Percentiles rank a stretch among this genome's conserved stretches.
phyloP scores from a whole-genome alignment of 2,113 vertebrate species.

The Lophotis ruficrista region DNA sequence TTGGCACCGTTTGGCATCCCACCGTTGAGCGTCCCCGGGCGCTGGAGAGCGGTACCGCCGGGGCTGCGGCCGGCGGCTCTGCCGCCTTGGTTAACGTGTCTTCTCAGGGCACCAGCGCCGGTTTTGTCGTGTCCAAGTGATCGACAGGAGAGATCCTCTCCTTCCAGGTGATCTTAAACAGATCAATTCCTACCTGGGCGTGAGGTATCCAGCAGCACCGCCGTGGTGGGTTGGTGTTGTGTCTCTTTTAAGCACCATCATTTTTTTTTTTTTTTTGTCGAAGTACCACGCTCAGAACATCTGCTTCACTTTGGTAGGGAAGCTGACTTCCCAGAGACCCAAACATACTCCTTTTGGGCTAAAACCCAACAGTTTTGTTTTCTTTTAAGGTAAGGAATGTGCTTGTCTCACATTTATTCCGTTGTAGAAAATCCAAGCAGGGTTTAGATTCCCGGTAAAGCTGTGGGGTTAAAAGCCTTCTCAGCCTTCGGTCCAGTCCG shows the following conservation, averaged over 20 bases:
- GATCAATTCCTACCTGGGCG: neutral
- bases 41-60: neutral
- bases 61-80: neutral
- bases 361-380: neutral
- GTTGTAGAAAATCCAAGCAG: neutral
- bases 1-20: accelerated
- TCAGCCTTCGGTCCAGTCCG: too few species aligned
- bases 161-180: neutral
- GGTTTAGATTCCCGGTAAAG: neutral
- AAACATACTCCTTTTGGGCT: neutral
- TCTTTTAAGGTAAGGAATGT: neutral
- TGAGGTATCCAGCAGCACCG: too few species aligned
- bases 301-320: neutral
- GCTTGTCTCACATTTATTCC: neutral
- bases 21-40: neutral
- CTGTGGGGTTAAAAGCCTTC: neutral
- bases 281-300: too few species aligned
- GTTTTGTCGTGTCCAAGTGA: neutral
- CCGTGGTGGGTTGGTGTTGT: too few species aligned
- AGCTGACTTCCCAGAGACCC: neutral
- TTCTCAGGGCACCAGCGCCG: neutral
- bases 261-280: too few species aligned
- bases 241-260: too few species aligned
- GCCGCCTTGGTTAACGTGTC: too few species aligned
- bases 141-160: neutral